A percentile compares a stretch with the other conserved stretches of the same genome.
Conservation (phyloP, 2,113 vertebrate species). For the Antechinus flavipes region DNA sequence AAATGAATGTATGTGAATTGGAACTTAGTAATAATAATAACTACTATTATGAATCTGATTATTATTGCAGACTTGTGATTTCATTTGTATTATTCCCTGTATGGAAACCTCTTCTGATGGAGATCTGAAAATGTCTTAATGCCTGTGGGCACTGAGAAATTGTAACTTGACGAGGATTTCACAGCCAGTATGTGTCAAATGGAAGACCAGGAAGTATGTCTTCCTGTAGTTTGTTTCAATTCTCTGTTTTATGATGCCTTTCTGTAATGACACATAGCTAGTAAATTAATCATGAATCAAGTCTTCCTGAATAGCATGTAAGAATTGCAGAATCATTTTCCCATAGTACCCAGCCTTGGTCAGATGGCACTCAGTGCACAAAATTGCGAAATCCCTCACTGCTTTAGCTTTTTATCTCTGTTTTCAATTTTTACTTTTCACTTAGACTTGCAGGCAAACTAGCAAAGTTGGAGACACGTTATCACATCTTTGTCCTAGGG, state of each 20-base stretch:
- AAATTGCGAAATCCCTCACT: not conserved
- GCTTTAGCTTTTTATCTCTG: not conserved
- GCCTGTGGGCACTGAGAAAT: not conserved
- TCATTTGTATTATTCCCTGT: not conserved
- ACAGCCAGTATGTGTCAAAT: not conserved
- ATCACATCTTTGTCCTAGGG: not conserved
- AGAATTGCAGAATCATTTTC: not conserved
- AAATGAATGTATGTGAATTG: not conserved
- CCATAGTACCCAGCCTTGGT: not conserved
- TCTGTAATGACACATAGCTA: not conserved
- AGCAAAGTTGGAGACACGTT: not conserved
- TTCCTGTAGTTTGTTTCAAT: not conserved
- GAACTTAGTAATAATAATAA: not conserved
- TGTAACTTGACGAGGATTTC: not conserved
- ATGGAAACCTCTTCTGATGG: not conserved
- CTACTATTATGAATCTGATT: not conserved
- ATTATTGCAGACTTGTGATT: not conserved
- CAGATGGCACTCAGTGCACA: not conserved
- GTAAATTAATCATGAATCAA: too few species aligned
- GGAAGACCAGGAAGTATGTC: not conserved
- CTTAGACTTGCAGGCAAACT: not conserved
- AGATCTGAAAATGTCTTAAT: not conserved
- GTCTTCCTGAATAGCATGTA: not conserved
- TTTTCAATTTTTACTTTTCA: not conserved
- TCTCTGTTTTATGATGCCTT: not conserved